Conservation (phyloP, 1,140 invertebrate species). For the Meloidogyne exigua region DNA sequence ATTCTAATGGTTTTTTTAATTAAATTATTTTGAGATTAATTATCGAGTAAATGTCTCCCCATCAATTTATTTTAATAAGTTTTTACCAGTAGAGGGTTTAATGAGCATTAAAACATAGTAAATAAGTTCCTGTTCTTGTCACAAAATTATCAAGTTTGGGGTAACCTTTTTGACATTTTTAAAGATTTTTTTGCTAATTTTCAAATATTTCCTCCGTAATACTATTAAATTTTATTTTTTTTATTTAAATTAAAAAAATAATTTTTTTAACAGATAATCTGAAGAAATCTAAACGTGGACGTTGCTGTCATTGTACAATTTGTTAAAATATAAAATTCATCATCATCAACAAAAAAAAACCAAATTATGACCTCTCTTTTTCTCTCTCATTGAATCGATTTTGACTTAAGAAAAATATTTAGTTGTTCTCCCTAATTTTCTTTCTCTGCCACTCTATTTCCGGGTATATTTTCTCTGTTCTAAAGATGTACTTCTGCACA, state of each 20-base stretch:
- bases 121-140: too few species aligned
- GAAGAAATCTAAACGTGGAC: slow-evolving; percentile 40
- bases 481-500: neutral
- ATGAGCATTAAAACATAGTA: too few species aligned
- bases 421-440: neutral
- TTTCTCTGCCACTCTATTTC: neutral
- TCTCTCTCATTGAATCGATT: neutral
- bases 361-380: neutral
- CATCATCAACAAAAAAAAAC: neutral
- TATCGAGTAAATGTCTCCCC: too few species aligned
- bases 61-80: too few species aligned
- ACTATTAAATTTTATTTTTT: too few species aligned
- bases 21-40: neutral
- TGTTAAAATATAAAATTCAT: slow-evolving; percentile 14
- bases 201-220: too few species aligned
- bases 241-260: too few species aligned
- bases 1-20: slow-evolving; percentile 79
- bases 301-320: slow-evolving; percentile 37
- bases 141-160: too few species aligned
- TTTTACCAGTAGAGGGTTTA: too few species aligned
- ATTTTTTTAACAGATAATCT: slow-evolving; percentile 38
- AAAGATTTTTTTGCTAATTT: too few species aligned
- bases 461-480: neutral
- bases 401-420: neutral
- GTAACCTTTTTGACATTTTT: too few species aligned